phyloP scores from a whole-genome alignment of 2,888 invertebrate genomes.

The Apotomis turbidana region DNA sequence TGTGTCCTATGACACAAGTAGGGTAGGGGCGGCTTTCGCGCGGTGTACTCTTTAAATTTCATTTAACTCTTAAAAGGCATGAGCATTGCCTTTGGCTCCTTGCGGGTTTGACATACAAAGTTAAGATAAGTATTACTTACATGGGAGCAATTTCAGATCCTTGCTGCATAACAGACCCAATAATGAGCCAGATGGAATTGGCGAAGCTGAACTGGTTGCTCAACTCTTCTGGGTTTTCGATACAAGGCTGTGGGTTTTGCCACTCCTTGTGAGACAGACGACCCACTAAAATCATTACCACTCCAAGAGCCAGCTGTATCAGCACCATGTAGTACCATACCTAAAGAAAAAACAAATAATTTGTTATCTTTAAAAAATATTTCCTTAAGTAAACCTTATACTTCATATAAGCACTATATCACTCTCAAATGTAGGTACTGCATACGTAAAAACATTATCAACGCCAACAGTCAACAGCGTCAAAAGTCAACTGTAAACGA shows the following conservation, averaged over 20 bases:
- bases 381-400: too few relatives aligned
- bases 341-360: constrained; percentile 51
- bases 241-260: constrained; percentile 94
- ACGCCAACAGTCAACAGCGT: background rate
- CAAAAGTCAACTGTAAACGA: background rate
- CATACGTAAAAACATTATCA: too few relatives aligned
- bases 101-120: too few relatives aligned
- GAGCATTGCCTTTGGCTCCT: too few relatives aligned
- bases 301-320: constrained; percentile 90
- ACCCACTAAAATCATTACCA: constrained; percentile 92
- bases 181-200: constrained; percentile 95
- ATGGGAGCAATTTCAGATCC: constrained; percentile 95
- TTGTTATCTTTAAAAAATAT: background rate
- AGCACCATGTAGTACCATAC: constrained; percentile 94
- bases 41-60: too few relatives aligned
- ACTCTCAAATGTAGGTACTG: too few relatives aligned
- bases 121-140: constrained; percentile 68
- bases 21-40: too few relatives aligned
- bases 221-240: constrained; percentile 91
- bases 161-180: constrained; percentile 93
- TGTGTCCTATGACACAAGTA: too few relatives aligned
- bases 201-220: constrained; percentile 93
- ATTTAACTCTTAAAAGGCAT: too few relatives aligned
- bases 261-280: constrained; percentile 93
- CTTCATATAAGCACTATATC: too few relatives aligned